Base-by-base conservation (phyloP, 1,140 invertebrate genomes). In the Pentalonia nigronervosa region DNA sequence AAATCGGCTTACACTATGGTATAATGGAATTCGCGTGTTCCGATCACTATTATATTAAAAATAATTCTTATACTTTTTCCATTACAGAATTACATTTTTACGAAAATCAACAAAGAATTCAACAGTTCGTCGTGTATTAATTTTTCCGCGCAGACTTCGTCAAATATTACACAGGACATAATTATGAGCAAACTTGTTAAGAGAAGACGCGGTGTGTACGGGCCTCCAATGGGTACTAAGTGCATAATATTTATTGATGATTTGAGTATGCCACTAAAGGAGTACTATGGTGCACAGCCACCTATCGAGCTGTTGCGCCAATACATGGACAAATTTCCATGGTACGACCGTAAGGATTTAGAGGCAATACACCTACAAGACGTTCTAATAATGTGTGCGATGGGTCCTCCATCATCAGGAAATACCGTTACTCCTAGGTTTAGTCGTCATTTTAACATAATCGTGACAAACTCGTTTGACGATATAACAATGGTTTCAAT, bases 191-290 rank as follows among this genome's bases (percentile, higher is more conserved):
- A 94, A 48, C 56, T 94, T 9, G 36, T 87, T 2, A 94, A 94
- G 50, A 60, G 90, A 30, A 92, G 50, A 76, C 76, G 50, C 96
- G 95, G 98, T 7, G 97, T 99, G n/a, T 99, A 96, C 95, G 98
- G 98, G 0, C 98, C 98, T 9, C 98, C 98, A 0, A 96, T 98
- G n/a, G 98, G 98, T 2, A 99, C 98, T 95, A 97, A 97, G 94
- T 97, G 97, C 95, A 97, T 99, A 30, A 96, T 99, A 56, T 99
- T 99, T 95, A 97, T 99, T 8, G 98, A 99, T 95, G 98, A 99
- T 95, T 96, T 99, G 6, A 99, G 98, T 94, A 98, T 99, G 98
- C 98, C 98, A 0, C 95, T 97, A 94, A 97, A 97, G 92, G 98
- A 98, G 95, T 96, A 96, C 9, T 99, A 98, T 95, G 98, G 98